These are phyloP conservation scores for Chrysolina americana DNA, from an alignment of 2,888 invertebrate species.

Conservation along the genomic window DNA sequence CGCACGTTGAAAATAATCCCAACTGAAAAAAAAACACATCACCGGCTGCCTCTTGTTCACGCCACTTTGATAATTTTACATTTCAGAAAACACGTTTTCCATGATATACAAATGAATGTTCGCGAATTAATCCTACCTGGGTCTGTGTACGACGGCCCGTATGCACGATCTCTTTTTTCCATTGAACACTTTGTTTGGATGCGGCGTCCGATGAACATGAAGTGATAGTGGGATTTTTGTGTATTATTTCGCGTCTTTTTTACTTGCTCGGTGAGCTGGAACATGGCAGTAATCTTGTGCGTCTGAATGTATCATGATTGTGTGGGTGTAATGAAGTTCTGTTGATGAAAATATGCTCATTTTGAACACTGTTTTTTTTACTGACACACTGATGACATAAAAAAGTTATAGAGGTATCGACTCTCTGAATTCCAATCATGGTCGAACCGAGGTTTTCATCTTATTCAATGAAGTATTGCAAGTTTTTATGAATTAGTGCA, in stretches of 20 bases:
- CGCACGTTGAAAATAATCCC: no score
- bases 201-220: conserved; percentile 6
- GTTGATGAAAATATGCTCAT: neutral
- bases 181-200: conserved; percentile 19
- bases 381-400: no score
- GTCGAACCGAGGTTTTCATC: no score
- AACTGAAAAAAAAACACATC: no score
- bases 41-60: neutral
- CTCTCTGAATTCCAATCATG: no score
- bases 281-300: conserved; percentile 5
- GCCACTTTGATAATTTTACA: neutral
- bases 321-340: neutral
- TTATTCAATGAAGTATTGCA: no score
- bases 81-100: neutral
- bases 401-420: no score
- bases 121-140: neutral
- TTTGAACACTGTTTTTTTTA: no score
- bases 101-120: neutral
- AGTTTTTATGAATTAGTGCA: no score
- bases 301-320: neutral
- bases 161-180: conserved; percentile 19
- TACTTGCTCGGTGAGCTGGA: neutral
- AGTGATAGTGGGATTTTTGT: conserved; percentile 1
- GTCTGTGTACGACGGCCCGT: neutral
- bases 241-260: neutral